A percentile compares a stretch with the other conserved stretches of the same genome.
phyloP scores from a whole-genome alignment of 37 sponge, comb jelly and placozoan genomes.

The Chondrilla cf. caribensis region DNA sequence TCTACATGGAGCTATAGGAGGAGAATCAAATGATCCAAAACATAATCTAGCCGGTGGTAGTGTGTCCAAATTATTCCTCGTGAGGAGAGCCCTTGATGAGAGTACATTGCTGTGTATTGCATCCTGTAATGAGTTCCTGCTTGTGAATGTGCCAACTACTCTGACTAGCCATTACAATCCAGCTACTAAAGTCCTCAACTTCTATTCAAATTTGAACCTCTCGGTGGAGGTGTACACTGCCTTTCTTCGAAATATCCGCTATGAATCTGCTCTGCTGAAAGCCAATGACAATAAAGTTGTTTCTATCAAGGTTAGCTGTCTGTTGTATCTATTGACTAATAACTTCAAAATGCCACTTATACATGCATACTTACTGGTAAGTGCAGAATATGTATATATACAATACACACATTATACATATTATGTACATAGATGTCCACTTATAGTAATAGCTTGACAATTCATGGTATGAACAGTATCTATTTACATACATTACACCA shows the following conservation, averaged over 20 bases:
- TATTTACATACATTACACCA: no score
- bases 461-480: no score
- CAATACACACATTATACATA: no score
- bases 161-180: slow-evolving; percentile 9
- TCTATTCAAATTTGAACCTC: background rate
- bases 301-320: background rate
- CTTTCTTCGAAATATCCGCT: background rate
- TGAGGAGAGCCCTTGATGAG: background rate
- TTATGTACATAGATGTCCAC: no score
- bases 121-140: background rate
- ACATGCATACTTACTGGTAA: no score
- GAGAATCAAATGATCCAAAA: slow-evolving; percentile 2
- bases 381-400: no score
- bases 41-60: background rate
- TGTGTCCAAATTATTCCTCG: background rate
- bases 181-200: background rate
- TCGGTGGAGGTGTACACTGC: background rate
- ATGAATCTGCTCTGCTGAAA: background rate
- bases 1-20: slow-evolving; percentile 8
- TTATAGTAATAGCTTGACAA: no score
- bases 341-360: no score
- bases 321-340: no score
- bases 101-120: background rate
- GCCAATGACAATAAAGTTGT: background rate
- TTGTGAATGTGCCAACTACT: background rate